A percentile compares a stretch with the other conserved stretches of the same genome.
phyloP scores from a whole-genome alignment of 1,140 invertebrate species.

The Ectropis grisescens region DNA sequence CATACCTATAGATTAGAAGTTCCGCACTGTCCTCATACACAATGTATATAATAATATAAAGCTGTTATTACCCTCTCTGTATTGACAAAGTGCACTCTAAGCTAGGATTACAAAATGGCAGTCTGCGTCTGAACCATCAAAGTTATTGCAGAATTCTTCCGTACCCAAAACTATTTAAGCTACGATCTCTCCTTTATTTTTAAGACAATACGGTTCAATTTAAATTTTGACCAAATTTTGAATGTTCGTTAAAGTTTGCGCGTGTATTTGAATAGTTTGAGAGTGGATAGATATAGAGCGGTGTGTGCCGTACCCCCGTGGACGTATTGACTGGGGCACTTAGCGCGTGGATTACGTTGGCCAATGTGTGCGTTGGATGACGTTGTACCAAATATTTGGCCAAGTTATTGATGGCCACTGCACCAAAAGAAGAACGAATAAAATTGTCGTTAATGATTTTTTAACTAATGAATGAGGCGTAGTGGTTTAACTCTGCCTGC shows the following conservation, averaged over 20 bases:
- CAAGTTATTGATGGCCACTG: neutral
- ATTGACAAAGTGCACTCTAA: conserved; percentile 47
- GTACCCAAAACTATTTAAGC: too few species aligned
- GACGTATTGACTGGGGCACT: conserved; percentile 44
- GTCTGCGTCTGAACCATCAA: conserved; percentile 3
- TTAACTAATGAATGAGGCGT: too few species aligned
- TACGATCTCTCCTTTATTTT: too few species aligned
- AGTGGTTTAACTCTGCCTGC: too few species aligned
- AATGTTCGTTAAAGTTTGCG: too few species aligned
- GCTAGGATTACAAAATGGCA: conserved; percentile 56
- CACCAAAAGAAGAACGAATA: too few species aligned
- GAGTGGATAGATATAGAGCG: conserved; percentile 22
- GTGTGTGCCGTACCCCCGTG: conserved; percentile 3
- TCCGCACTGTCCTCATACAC: too few species aligned
- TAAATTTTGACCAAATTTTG: too few species aligned
- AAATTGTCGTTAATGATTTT: too few species aligned
- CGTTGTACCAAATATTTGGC: conserved; percentile 14
- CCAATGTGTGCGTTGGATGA: conserved; percentile 13
- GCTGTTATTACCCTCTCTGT: conserved; percentile 19
- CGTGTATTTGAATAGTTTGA: conserved; percentile 38
- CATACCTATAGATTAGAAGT: too few species aligned
- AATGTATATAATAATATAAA: neutral
- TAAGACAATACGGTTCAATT: too few species aligned
- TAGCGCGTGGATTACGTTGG: conserved; percentile 35
- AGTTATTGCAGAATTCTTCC: too few species aligned